Evolutionary conservation across 37 sponge, comb jelly and placozoan species (phyloP).

Genomic region (Eunapius fragilis): DNA sequence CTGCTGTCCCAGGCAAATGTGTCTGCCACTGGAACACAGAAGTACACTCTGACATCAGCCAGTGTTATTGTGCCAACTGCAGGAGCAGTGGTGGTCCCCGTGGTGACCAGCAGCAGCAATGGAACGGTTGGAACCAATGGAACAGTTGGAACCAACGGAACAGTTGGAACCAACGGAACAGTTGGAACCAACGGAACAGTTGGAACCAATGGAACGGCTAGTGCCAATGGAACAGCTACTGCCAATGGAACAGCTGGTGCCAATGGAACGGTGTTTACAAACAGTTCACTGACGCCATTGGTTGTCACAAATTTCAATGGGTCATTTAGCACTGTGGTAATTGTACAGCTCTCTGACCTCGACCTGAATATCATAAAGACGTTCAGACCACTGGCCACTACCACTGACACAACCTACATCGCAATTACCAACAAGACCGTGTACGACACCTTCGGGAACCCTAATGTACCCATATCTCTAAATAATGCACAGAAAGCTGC

Average conservation of each 20-base stretch:
- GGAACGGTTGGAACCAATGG: background rate
- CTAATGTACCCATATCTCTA: slow-evolving; percentile 36
- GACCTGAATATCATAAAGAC: slow-evolving; percentile 90
- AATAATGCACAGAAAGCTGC: slow-evolving; percentile 36
- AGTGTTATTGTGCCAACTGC: slow-evolving; percentile 34
- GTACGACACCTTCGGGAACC: slow-evolving; percentile 70
- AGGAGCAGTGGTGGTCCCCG: slow-evolving; percentile 41
- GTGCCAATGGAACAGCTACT: background rate
- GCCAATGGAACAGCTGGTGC: slow-evolving; percentile 5
- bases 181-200: background rate
- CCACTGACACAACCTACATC: slow-evolving; percentile 57
- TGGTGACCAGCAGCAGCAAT: background rate
- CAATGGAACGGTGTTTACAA: slow-evolving; percentile 15
- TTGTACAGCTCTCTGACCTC: slow-evolving; percentile 53
- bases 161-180: background rate
- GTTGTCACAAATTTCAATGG: slow-evolving; percentile 22
- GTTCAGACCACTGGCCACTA: slow-evolving; percentile 49
- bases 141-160: background rate
- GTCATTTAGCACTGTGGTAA: slow-evolving; percentile 63
- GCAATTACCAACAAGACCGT: slow-evolving; percentile 34
- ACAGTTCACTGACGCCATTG: slow-evolving; percentile 10
- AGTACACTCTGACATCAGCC: slow-evolving; percentile 57
- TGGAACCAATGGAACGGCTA: background rate
- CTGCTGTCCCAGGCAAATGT: slow-evolving; percentile 66
- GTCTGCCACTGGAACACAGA: slow-evolving; percentile 16